Evolutionary conservation across 2,113 vertebrate species (phyloP).

Genomic region (Lamprologus lemairii): DNA sequence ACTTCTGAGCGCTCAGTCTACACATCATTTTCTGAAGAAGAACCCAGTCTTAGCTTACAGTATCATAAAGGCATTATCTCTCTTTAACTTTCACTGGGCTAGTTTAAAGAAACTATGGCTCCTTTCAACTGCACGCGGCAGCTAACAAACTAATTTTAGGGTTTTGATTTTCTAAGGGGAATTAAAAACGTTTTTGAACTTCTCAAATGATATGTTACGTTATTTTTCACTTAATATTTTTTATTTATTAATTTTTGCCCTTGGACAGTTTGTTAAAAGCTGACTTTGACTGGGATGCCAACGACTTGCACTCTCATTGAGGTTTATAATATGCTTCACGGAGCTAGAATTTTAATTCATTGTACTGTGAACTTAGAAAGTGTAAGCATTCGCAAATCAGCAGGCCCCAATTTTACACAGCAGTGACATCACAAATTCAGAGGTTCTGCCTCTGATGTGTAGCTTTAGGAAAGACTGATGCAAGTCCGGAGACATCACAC

Average conservation of each 20-base stretch:
- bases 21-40: background rate
- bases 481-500: conserved; percentile 34
- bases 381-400: conserved; percentile 2
- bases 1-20: background rate
- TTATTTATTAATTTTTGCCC: background rate
- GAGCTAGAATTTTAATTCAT: background rate
- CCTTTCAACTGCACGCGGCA: conserved; percentile 1
- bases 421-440: conserved; percentile 33
- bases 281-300: conserved; percentile 14
- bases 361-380: background rate
- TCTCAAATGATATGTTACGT: background rate
- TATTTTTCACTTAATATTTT: background rate
- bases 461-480: conserved; percentile 40
- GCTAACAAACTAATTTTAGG: conserved; percentile 44
- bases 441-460: conserved; percentile 29
- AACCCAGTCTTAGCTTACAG: conserved; percentile 9
- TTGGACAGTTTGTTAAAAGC: conserved; percentile 23
- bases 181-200: background rate
- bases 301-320: background rate
- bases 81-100: conserved; percentile 7
- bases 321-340: conserved; percentile 5
- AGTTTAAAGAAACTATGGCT: conserved; percentile 10
- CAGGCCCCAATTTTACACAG: background rate
- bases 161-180: conserved; percentile 23
- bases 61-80: conserved; percentile 16